A percentile compares a stretch with the other conserved stretches of the same genome.
Evolutionary conservation across 2,797 vertebrate genomes (phyloP).

Genomic region (Pseudocheirus occidentalis): DNA sequence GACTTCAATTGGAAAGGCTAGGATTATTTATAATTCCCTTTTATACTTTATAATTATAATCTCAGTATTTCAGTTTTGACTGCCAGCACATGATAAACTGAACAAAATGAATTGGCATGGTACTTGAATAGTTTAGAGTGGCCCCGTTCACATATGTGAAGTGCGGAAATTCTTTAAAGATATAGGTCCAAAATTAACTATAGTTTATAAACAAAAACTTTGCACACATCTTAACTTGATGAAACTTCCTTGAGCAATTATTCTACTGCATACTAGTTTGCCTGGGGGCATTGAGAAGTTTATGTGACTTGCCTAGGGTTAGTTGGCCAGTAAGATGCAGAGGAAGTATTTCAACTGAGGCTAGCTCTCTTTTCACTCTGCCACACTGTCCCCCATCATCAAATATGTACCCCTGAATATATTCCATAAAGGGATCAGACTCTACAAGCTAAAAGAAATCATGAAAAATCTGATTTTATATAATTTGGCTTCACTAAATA

Average conservation of each 20-base stretch:
- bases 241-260: neutral
- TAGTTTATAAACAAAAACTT: constrained; percentile 67
- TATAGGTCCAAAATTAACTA: constrained; percentile 62
- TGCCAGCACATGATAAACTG: constrained; percentile 7
- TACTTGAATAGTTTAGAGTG: constrained; percentile 47
- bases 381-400: neutral
- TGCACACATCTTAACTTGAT: neutral
- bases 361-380: neutral
- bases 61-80: constrained; percentile 45
- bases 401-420: constrained; percentile 13
- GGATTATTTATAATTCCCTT: constrained; percentile 38
- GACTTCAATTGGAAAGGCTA: constrained; percentile 50
- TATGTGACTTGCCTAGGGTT: neutral
- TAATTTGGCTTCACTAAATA: neutral
- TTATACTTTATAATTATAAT: constrained; percentile 14
- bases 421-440: constrained; percentile 2
- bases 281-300: neutral
- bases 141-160: constrained; percentile 58
- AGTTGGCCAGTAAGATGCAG: too few species aligned
- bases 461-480: constrained; percentile 8
- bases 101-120: constrained; percentile 40
- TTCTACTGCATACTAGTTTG: neutral
- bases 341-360: too few species aligned
- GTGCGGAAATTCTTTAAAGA: constrained; percentile 52
- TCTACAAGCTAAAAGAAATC: constrained; percentile 10